phyloP scores from a whole-genome alignment of 1,140 invertebrate genomes.

The Capitella teleta region DNA sequence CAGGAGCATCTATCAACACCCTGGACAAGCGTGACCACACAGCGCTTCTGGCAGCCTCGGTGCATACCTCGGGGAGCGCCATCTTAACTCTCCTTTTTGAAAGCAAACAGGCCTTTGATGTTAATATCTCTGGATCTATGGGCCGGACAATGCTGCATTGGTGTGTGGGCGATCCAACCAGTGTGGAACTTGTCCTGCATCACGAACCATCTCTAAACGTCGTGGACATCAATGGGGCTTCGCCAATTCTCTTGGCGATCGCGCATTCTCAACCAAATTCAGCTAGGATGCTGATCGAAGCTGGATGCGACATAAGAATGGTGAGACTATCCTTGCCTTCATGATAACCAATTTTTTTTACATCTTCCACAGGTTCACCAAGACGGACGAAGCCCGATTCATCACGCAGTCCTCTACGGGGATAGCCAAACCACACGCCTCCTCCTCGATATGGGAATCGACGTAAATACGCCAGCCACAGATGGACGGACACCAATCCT shows the following conservation, averaged over 20 bases:
- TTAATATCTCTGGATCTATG: conserved; percentile 2
- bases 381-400: conserved; percentile 66
- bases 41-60: conserved; percentile 37
- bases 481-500: conserved; percentile 83
- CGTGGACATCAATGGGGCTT: conserved; percentile 9
- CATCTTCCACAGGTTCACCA: conserved; percentile 52
- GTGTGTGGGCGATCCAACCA: conserved; percentile 5
- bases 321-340: conserved; percentile 42
- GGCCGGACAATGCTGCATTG: conserved; percentile 7
- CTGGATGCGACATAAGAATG: conserved; percentile 50
- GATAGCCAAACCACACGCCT: conserved; percentile 66
- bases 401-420: conserved; percentile 69
- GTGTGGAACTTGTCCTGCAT: conserved; percentile 4
- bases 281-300: conserved; percentile 8
- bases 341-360: neutral
- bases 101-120: neutral
- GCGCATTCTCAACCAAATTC: conserved; percentile 8
- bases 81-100: conserved; percentile 20
- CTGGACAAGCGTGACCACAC: conserved; percentile 68
- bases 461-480: conserved; percentile 76
- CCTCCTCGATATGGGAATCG: too few species aligned
- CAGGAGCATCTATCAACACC: conserved; percentile 70
- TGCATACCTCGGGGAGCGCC: conserved; percentile 35
- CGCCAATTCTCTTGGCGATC: conserved; percentile 7
- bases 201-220: conserved; percentile 2